Base-by-base conservation (phyloP, 2,888 invertebrate genomes). In the Lithophane semibrunnea region DNA sequence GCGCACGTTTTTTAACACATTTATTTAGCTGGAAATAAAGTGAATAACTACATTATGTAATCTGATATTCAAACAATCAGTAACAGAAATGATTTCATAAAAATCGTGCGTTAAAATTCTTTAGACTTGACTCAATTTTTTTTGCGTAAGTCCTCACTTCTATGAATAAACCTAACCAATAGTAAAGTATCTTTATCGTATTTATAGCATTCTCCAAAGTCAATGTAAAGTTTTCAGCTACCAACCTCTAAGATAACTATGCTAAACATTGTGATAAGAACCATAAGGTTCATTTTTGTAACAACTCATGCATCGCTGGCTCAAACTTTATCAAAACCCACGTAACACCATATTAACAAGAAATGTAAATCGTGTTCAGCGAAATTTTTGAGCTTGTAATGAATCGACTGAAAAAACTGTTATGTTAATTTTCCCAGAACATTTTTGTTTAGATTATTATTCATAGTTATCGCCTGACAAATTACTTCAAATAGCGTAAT, bases 381-480 rank as follows among this genome's bases (percentile, higher is more conserved):
- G 12, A 70, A 70, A 61, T 42, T 18, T n/a, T 60, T 8, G 16
- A 42, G 0, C 7, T 0, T 21, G n/a, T 24, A 42, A 42, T 52
- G 10, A 63, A 7, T n/a, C 2, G 9, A 60, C 24, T 52, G 56
- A 52, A 86, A 29, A 71, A 65, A 56, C 13, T 63, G 18, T 37
- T n/a, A 56, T 47, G 69, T 52, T 18, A 7, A 81, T 78, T 56
- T 77, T 78, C 86, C 54, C 12, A 52, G 79, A 86, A 86, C n/a
- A 66, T 24, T 76, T 73, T 73, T 72, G 75, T 77, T 73, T 79
- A 12, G 24, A 3, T 73, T 75, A 61, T 85, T 87, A 87, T 75
- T 80, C 87, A 85, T 87, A 70, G 49, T 10, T 68, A 73, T 77
- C 63, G 72, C 24, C 64, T 52, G 75, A 84, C n/a, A 44, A 58